These are phyloP conservation scores for Hepsetus odoe DNA, from an alignment of 2,113 vertebrate species.

Conservation along the genomic window DNA sequence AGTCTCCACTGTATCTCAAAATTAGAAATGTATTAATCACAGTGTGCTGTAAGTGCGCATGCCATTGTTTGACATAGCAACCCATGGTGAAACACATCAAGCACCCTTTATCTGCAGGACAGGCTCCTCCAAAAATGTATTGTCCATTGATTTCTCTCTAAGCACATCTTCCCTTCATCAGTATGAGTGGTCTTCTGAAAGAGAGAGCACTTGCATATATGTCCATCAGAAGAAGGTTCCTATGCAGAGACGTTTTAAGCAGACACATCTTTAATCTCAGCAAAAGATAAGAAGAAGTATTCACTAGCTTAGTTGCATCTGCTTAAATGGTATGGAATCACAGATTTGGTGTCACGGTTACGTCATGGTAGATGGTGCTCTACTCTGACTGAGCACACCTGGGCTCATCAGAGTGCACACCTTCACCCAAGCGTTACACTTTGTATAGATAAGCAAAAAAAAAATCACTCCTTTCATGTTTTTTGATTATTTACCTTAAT, in stretches of 20 bases:
- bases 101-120: constrained; percentile 16
- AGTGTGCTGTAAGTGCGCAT: neutral
- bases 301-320: too few species aligned
- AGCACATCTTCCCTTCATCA: constrained; percentile 12
- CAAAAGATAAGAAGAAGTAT: neutral
- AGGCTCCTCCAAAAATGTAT: constrained; percentile 1
- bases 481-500: too few species aligned
- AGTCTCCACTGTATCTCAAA: neutral
- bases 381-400: too few species aligned
- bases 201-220: constrained; percentile 15
- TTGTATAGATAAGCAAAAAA: too few species aligned
- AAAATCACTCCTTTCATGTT: too few species aligned
- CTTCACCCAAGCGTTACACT: too few species aligned
- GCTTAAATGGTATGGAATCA: too few species aligned
- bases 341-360: too few species aligned
- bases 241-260: neutral
- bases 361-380: too few species aligned
- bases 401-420: too few species aligned
- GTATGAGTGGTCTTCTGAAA: constrained; percentile 7
- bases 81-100: constrained; percentile 23
- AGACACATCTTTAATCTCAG: constrained; percentile 26
- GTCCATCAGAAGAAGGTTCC: neutral
- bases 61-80: neutral
- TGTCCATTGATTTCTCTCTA: constrained; percentile 31
- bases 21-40: constrained; percentile 1